phyloP scores from a whole-genome alignment of 2,797 vertebrate species.

The Acanthurus leucopareius region DNA sequence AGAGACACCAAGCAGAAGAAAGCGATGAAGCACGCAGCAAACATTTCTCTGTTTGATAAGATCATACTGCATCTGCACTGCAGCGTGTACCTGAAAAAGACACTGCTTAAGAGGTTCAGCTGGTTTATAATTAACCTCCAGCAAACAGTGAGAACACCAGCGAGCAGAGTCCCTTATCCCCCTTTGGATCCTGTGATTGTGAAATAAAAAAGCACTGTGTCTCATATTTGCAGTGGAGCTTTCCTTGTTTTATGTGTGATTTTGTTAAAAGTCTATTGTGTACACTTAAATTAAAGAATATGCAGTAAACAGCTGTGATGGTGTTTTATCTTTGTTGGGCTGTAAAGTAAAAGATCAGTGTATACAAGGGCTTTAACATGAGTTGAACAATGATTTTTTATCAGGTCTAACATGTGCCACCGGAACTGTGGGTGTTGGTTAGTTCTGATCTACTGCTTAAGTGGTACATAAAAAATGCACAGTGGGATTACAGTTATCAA shows the following conservation, averaged over 20 bases:
- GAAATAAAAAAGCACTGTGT: conserved; percentile 7
- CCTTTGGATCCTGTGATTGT: conserved; percentile 17
- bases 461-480: background rate
- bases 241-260: background rate
- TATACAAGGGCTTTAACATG: no score
- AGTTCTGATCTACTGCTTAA: background rate
- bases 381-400: background rate
- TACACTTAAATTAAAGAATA: background rate
- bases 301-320: background rate
- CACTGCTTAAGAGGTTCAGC: no score
- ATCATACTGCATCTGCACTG: background rate
- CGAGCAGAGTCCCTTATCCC: background rate
- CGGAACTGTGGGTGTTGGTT: background rate
- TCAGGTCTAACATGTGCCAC: no score
- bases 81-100: background rate
- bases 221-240: background rate
- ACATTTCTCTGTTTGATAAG: conserved; percentile 34
- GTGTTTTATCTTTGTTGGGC: background rate
- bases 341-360: background rate
- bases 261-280: background rate
- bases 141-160: conserved; percentile 8
- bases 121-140: conserved; percentile 1
- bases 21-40: conserved; percentile 5
- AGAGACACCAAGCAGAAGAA: conserved; percentile 39
- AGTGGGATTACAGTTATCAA: background rate